These are phyloP conservation scores for Perizoma flavofasciatum DNA, from an alignment of 2,888 invertebrate genomes.

Conservation along the genomic window DNA sequence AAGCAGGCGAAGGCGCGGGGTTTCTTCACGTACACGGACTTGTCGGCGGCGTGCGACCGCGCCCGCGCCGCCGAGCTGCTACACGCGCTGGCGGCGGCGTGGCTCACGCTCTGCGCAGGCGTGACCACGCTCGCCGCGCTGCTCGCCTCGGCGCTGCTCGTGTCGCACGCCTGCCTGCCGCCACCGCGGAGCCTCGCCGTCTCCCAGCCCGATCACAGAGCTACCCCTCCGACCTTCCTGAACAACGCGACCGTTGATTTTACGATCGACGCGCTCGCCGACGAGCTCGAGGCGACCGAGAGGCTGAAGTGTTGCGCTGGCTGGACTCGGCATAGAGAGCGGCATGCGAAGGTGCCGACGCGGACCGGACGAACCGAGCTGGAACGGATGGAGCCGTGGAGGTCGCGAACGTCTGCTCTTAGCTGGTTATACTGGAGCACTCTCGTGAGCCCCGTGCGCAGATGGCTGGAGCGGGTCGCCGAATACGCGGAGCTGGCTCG, in stretches of 20 bases:
- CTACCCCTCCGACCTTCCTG: conserved; percentile 18
- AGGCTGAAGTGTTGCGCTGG: conserved; percentile 58
- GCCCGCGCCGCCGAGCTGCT: conserved; percentile 61
- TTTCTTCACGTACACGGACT: conserved; percentile 93
- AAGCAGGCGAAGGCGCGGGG: conserved; percentile 89
- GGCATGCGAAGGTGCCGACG: conserved; percentile 25
- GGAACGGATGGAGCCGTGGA: conserved; percentile 49
- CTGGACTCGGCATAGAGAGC: conserved; percentile 55
- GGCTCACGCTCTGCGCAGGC: conserved; percentile 44
- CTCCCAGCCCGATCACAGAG: conserved; percentile 20
- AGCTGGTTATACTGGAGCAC: conserved; percentile 70
- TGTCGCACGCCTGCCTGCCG: conserved; percentile 46
- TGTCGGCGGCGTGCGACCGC: conserved; percentile 82
- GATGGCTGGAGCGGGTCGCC: conserved; percentile 66
- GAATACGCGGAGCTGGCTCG: conserved; percentile 51
- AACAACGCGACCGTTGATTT: conserved; percentile 45
- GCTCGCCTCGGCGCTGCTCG: conserved; percentile 52
- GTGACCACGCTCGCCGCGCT: conserved; percentile 48
- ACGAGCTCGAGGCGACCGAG: conserved; percentile 26
- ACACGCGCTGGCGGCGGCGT: conserved; percentile 39
- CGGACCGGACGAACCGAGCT: conserved; percentile 49
- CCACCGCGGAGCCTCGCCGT: conserved; percentile 34
- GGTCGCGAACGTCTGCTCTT: conserved; percentile 58
- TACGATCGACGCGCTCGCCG: conserved; percentile 25
- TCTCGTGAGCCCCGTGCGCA: conserved; percentile 63